These are phyloP conservation scores for Cranoglanis bouderius DNA, from an alignment of 2,113 vertebrate species.

Conservation along the genomic window DNA sequence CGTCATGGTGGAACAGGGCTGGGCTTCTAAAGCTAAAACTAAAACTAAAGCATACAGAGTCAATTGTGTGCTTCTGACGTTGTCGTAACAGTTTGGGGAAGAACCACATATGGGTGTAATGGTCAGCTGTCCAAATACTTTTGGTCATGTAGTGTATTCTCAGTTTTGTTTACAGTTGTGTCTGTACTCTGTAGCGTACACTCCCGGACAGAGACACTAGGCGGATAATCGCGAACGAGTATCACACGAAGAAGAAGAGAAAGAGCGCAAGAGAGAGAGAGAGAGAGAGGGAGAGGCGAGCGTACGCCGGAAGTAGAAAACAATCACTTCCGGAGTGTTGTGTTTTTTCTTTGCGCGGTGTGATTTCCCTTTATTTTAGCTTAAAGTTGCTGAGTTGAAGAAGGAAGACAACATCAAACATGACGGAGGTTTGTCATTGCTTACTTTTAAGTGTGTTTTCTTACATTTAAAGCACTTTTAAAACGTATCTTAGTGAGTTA, in stretches of 20 bases:
- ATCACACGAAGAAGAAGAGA: neutral
- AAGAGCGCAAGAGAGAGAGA: neutral
- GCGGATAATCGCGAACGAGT: neutral
- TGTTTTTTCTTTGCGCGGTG: neutral
- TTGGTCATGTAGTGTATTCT: neutral
- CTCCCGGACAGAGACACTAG: neutral
- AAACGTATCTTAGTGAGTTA: neutral
- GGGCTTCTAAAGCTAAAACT: too few relatives aligned
- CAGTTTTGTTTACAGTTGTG: too few relatives aligned
- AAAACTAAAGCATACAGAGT: too few relatives aligned
- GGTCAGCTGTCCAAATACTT: neutral
- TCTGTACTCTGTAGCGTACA: neutral
- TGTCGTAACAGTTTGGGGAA: neutral
- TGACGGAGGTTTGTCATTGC: constrained; percentile 3
- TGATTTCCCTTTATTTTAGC: neutral
- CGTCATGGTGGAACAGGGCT: too few relatives aligned
- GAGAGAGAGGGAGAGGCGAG: neutral
- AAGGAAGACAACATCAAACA: neutral
- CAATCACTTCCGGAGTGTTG: neutral
- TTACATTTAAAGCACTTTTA: neutral
- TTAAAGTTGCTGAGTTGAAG: neutral
- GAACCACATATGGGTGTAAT: neutral
- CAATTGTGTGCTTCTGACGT: too few relatives aligned
- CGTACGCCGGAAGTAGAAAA: neutral
- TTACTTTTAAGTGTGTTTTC: neutral